phyloP scores from a whole-genome alignment of 2,888 invertebrate species.

The Drosophila paucipuncta region DNA sequence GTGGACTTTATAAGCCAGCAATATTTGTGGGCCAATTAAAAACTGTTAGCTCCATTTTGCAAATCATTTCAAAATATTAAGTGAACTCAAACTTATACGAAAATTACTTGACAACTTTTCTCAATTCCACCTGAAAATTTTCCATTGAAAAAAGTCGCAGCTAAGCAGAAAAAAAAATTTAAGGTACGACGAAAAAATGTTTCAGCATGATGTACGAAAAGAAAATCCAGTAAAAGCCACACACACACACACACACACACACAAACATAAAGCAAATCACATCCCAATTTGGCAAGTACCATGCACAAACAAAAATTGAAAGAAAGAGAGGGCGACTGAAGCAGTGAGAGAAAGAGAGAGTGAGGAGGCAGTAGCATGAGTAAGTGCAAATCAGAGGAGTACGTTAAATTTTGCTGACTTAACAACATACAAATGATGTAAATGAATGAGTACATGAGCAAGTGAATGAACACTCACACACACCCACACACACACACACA shows the following conservation, averaged over 20 bases:
- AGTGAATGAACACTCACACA: constrained; percentile 53
- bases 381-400: constrained; percentile 74
- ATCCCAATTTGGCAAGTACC: constrained; percentile 56
- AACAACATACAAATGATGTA: constrained; percentile 81
- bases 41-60: constrained; percentile 59
- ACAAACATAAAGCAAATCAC: constrained; percentile 42
- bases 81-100: constrained; percentile 32
- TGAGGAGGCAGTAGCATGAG: constrained; percentile 28
- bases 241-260: constrained; percentile 2
- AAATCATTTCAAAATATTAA: constrained; percentile 73
- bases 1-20: constrained; percentile 7
- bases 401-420: constrained; percentile 79
- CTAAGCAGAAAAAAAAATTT: constrained; percentile 9
- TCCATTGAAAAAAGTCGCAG: background rate
- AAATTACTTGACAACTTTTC: constrained; percentile 56
- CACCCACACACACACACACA: constrained; percentile 18
- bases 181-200: constrained; percentile 14
- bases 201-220: constrained; percentile 41
- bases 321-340: background rate
- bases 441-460: constrained; percentile 74
- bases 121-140: constrained; percentile 3
- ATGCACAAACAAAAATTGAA: constrained; percentile 5
- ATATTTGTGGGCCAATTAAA: constrained; percentile 44
- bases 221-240: constrained; percentile 45
- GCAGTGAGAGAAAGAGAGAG: constrained; percentile 2